A percentile compares a stretch with the other conserved stretches of the same genome.
phyloP scores from a whole-genome alignment of 2,888 invertebrate species.

The Atethmia centrago region DNA sequence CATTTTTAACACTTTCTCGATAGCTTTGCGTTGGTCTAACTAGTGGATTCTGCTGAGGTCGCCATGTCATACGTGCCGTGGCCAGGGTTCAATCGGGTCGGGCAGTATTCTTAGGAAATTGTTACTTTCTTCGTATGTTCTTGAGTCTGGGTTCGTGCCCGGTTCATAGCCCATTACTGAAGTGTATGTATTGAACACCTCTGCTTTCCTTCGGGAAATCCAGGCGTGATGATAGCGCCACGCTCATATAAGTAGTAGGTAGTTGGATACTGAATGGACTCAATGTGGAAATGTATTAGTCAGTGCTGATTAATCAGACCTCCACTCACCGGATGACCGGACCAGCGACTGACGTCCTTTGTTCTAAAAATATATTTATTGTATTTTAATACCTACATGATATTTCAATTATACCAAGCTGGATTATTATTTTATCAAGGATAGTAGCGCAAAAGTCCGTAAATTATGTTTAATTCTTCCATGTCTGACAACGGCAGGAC shows the following conservation, averaged over 20 bases:
- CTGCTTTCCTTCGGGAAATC: neutral
- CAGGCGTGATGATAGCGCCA: neutral
- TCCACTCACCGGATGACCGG: constrained; percentile 10
- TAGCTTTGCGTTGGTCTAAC: neutral
- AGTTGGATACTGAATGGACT: neutral
- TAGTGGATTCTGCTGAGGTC: too few species aligned
- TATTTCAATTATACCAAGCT: neutral
- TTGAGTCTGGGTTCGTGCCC: neutral
- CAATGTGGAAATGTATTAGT: constrained; percentile 19
- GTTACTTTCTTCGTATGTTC: neutral
- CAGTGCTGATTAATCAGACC: constrained; percentile 39
- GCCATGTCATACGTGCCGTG: neutral
- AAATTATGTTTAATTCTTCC: neutral
- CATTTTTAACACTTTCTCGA: neutral
- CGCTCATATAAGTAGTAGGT: neutral
- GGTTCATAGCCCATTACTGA: neutral
- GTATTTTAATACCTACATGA: neutral
- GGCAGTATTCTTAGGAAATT: neutral
- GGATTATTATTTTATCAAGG: neutral
- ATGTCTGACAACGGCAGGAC: neutral
- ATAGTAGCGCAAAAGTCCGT: too few species aligned
- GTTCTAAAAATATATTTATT: constrained; percentile 36
- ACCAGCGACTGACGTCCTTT: constrained; percentile 23
- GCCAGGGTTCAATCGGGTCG: neutral
- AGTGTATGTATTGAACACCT: neutral